Base-by-base conservation (phyloP, 2,113 vertebrate genomes). In the Cepphus grylle region DNA sequence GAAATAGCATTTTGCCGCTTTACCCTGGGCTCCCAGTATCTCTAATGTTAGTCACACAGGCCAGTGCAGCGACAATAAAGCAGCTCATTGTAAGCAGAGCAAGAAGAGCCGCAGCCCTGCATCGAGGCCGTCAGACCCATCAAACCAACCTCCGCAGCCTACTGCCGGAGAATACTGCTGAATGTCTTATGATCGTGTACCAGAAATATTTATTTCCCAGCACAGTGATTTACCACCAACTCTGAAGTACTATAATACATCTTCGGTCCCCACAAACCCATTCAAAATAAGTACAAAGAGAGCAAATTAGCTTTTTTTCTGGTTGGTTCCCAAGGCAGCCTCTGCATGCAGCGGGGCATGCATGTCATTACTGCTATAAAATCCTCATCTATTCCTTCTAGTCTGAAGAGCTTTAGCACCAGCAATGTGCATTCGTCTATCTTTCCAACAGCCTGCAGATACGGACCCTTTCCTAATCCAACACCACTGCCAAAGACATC, bases 291-390 rank as follows among this genome's bases (percentile, higher is more conserved):
- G 63, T 15, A 90, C 71, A 96, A 94, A 94, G 76, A 66, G 23
- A 85, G 61, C 87, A 94, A 95, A 92, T 93, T 21, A 83, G 58
- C 20, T 2, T 40, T 49, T 76, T 2, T 36, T 80, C 87, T 86
- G 74, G 77, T 66, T 80, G 55, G 90, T 92, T 95, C 93, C 94
- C 94, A 86, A 43, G 93, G 93, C 66, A 94, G 82, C 45, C 83
- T 73, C 76, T 45, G 38, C 67, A 91, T 50, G 49, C 62, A 86
- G 82, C 27, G 56, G 58, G 79, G 94, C 78, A 93, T 76, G 91
- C 93, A 93, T 88, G 86, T 86, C 73, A 82, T 92, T 94, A 92
- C 49, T 43, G 43, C 32, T 79, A 12, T 32, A 59, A 90, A 88
- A 86, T 32, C 32, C 53, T 70, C 67, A 70, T 52, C 45, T 55